Conservation (phyloP, 1,140 invertebrate species). For the Sinonovacula constricta region DNA sequence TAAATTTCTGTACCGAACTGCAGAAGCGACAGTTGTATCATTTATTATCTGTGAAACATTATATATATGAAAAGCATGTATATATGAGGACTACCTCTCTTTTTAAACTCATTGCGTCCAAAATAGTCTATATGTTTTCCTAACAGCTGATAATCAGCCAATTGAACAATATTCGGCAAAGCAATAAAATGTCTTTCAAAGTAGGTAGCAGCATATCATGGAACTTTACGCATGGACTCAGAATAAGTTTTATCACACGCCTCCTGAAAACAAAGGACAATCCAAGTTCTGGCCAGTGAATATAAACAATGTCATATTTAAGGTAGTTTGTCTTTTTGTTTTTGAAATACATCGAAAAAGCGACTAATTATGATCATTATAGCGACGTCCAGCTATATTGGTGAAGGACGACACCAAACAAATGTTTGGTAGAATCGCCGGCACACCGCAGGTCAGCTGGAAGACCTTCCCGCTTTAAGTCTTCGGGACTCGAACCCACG, state of each 20-base stretch:
- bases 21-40: background rate
- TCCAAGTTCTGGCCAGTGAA: slow-evolving; percentile 23
- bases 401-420: too few species aligned
- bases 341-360: too few species aligned
- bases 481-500: too few species aligned
- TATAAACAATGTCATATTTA: slow-evolving; percentile 37
- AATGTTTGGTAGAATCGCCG: too few species aligned
- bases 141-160: slow-evolving; percentile 22
- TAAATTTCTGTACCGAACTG: slow-evolving; percentile 41
- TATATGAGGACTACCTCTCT: slow-evolving; percentile 55
- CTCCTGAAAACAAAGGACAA: background rate
- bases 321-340: too few species aligned
- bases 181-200: slow-evolving; percentile 51
- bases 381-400: too few species aligned
- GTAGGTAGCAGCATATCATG: slow-evolving; percentile 37
- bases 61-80: slow-evolving; percentile 52
- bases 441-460: too few species aligned
- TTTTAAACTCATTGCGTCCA: slow-evolving; percentile 51
- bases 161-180: slow-evolving; percentile 46
- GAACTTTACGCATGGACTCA: slow-evolving; percentile 20
- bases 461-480: too few species aligned
- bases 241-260: slow-evolving; percentile 3
- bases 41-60: slow-evolving; percentile 30
- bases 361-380: too few species aligned
- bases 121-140: slow-evolving; percentile 53